These are phyloP conservation scores for Sympetrum striolatum DNA, from an alignment of 2,888 invertebrate genomes.

Conservation along the genomic window DNA sequence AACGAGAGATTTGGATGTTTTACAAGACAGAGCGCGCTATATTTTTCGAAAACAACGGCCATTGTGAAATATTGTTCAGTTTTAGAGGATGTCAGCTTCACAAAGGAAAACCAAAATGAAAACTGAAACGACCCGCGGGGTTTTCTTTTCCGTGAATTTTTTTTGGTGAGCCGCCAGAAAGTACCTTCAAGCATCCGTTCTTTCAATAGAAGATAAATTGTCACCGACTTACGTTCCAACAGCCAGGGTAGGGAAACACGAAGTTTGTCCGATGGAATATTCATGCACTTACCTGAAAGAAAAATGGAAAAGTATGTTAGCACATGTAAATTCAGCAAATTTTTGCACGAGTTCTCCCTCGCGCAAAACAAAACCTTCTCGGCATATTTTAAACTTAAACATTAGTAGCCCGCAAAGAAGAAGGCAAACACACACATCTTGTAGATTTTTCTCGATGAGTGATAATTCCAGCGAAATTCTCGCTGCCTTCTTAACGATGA, in stretches of 20 bases:
- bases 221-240: neutral
- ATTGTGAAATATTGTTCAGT: too few species aligned
- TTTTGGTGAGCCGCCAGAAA: neutral
- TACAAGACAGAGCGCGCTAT: too few species aligned
- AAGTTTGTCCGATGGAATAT: neutral
- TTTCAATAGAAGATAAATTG: neutral
- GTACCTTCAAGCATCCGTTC: neutral
- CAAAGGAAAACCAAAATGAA: neutral
- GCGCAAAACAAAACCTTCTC: neutral
- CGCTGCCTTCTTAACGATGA: neutral
- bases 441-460: neutral
- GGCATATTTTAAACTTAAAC: neutral
- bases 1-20: too few species aligned
- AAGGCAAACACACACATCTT: neutral
- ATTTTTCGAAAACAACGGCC: too few species aligned
- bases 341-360: neutral
- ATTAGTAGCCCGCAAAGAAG: neutral
- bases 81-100: neutral
- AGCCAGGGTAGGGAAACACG: neutral
- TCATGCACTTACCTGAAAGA: neutral
- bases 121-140: neutral
- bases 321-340: neutral
- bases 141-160: neutral
- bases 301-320: neutral
- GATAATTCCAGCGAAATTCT: neutral